Percentiles rank a stretch among this genome's conserved stretches.
Conservation (phyloP, 2,888 invertebrate genomes). For the Mimachlamys varia region DNA sequence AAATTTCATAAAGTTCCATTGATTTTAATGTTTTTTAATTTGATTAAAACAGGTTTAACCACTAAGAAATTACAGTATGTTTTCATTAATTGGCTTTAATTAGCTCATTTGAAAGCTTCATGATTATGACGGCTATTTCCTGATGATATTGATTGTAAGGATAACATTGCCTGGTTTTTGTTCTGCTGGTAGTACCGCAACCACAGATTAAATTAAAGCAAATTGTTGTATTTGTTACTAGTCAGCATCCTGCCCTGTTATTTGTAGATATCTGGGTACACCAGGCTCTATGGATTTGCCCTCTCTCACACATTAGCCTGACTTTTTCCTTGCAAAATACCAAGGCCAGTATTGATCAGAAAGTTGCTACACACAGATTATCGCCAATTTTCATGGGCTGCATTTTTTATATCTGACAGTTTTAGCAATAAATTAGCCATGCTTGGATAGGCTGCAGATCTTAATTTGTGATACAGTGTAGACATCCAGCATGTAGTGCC, state of each 20-base stretch:
- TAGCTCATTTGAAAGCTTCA: not conserved
- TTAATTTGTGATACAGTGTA: not conserved
- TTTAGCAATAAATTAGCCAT: slow-evolving; percentile 3
- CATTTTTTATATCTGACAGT: slow-evolving; percentile 24
- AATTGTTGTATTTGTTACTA: not conserved
- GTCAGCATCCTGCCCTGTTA: not conserved
- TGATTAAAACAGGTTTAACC: too few relatives aligned
- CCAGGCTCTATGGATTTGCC: not conserved
- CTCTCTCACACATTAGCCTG: not conserved
- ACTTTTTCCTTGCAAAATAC: not conserved
- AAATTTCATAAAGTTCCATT: too few relatives aligned
- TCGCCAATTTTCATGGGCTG: not conserved
- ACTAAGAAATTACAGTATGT: not conserved
- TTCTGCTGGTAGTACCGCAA: not conserved
- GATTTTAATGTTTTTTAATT: too few relatives aligned
- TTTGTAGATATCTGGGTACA: not conserved
- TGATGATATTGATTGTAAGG: not conserved
- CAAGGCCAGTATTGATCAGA: not conserved
- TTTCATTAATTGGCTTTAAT: not conserved
- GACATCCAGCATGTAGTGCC: too few relatives aligned
- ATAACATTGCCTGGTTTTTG: not conserved
- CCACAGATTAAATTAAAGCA: not conserved
- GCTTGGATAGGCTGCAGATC: not conserved
- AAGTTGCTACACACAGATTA: not conserved
- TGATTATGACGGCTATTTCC: not conserved